Conservation (phyloP, 2,797 vertebrate genomes). For the Megalops cyprinoides region DNA sequence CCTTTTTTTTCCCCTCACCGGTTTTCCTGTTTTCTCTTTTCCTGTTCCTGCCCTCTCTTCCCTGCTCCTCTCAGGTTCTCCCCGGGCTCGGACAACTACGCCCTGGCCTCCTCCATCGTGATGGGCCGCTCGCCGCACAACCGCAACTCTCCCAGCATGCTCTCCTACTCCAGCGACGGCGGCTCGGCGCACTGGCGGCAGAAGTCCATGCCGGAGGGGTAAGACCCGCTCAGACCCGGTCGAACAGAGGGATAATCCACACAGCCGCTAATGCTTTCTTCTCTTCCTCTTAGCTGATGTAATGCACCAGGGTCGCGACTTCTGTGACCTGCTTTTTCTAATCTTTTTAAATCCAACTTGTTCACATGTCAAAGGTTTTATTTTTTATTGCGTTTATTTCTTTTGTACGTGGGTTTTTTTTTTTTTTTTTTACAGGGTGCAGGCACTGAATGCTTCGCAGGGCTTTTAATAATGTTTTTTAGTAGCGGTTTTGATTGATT, state of each 20-base stretch:
- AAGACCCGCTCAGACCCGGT: constrained; percentile 42
- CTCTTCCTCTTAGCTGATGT: constrained; percentile 10
- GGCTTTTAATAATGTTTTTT: neutral
- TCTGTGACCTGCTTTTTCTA: neutral
- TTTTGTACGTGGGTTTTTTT: neutral
- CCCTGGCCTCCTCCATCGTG: constrained; percentile 89
- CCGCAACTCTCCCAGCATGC: constrained; percentile 84
- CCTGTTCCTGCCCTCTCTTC: neutral
- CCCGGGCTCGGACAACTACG: constrained; percentile 91
- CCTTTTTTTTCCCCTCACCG: neutral
- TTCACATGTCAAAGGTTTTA: neutral
- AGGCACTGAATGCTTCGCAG: neutral
- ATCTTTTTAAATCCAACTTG: neutral
- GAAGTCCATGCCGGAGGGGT: constrained; percentile 94
- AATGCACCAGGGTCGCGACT: neutral
- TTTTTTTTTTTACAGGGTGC: neutral
- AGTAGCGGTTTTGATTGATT: neutral
- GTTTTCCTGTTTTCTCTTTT: neutral
- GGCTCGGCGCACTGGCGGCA: constrained; percentile 86
- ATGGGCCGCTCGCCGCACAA: constrained; percentile 87
- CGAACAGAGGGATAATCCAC: neutral
- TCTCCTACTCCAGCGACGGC: constrained; percentile 83
- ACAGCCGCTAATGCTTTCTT: neutral
- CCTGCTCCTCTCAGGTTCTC: constrained; percentile 77
- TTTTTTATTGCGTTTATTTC: neutral